These are phyloP conservation scores for Borostomias antarcticus DNA, from an alignment of 2,797 vertebrate genomes.

Conservation along the genomic window DNA sequence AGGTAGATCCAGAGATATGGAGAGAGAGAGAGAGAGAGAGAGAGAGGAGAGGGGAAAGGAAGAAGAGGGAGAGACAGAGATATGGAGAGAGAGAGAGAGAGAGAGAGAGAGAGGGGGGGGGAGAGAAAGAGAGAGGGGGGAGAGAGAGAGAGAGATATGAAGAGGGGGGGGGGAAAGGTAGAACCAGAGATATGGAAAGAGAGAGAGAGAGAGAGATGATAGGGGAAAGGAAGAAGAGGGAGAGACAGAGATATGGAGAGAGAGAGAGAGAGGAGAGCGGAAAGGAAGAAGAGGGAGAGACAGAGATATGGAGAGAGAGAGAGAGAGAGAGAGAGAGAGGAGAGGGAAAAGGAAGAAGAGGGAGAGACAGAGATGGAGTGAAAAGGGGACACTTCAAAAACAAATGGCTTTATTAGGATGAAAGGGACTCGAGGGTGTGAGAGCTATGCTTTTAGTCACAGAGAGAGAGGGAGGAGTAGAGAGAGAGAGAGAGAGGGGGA, in stretches of 20 bases:
- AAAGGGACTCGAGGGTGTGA: neutral
- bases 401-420: constrained; percentile 31
- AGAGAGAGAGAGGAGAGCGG: no score
- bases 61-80: constrained; percentile 17
- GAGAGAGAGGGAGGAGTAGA: neutral
- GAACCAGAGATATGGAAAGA: constrained; percentile 4
- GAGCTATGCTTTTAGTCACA: neutral
- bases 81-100: neutral
- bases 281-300: neutral
- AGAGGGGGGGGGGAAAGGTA: constrained; percentile 31
- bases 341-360: neutral
- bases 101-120: neutral
- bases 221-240: no score
- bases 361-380: neutral
- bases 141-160: neutral
- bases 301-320: constrained; percentile 3
- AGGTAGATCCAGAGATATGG: no score
- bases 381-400: constrained; percentile 13
- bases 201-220: neutral
- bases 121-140: constrained; percentile 5
- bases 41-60: neutral
- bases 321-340: constrained; percentile 31
- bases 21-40: neutral
- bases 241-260: no score
- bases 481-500: neutral